Evolutionary conservation across 2,888 invertebrate genomes (phyloP), one percentile per base, ranked within the genome.

Genomic region (Himalopsyche anomala): DNA sequence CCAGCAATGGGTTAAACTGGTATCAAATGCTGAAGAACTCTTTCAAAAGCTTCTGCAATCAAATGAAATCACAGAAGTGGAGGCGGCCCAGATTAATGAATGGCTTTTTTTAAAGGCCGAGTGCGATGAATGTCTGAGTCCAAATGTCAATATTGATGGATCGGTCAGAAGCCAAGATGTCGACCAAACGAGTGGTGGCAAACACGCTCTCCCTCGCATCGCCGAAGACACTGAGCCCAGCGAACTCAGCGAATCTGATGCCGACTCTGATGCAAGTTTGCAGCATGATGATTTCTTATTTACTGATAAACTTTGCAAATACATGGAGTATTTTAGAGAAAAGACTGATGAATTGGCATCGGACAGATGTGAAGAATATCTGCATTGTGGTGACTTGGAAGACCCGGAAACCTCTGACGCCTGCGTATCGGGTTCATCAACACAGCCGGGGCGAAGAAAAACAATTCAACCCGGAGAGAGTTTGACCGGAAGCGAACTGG

Each of bases 31-130:
- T 3, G 97, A 97, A 90, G 96, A 96, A 38, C 91, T 97, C n/a
- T 96, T 96, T 91, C 95, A 96, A 91, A 96, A 94, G 91, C 93
- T 97, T 79, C 93, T 96, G 82, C 94, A 94, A 19, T 95, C 95
- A 69, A 95, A 95, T 89, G 93, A 94, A n/a, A 90, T 97, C 85
- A 94, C 95, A 15, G 95, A 96, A 84, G 92, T 94, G 87, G 96
- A 97, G 90, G 94, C 95, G 89, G 96, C 96, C 90, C 96, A 96
- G 91, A 92, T 93, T 9, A 93, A 96, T 90, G 96, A 96, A 89
- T 97, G 97, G 97, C 92, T 97, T 28, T 96, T 96, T 89, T 92
- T 97, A 87, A 97, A 97, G 90, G 97, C 97, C 89, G 97, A 97
- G 91, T 97, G 97, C 91, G 97, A 97, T 91, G 97, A 97, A 90